These are phyloP conservation scores for Macrotis lagotis DNA, from an alignment of 2,113 vertebrate genomes.

Conservation along the genomic window DNA sequence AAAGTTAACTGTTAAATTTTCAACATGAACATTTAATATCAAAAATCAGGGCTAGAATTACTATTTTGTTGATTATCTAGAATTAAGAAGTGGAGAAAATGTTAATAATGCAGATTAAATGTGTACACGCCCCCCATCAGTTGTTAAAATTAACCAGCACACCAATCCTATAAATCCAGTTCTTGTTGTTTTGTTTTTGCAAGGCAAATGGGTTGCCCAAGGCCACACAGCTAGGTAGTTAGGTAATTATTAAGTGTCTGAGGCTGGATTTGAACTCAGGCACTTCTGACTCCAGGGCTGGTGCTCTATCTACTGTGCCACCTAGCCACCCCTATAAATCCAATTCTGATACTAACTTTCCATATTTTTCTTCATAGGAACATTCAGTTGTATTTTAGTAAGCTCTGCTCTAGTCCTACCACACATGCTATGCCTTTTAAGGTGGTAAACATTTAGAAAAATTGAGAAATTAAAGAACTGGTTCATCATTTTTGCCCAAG, in stretches of 20 bases:
- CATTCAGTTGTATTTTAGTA: not conserved
- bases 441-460: not conserved
- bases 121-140: not conserved
- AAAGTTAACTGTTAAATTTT: not conserved
- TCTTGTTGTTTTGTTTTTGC: too few species aligned
- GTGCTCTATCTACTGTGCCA: too few species aligned
- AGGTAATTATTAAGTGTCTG: too few species aligned
- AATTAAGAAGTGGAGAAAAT: not conserved
- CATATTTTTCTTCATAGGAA: not conserved
- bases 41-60: not conserved
- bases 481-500: not conserved
- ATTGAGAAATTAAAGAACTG: not conserved
- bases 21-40: not conserved
- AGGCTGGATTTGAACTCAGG: too few species aligned
- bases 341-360: not conserved
- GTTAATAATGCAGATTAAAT: not conserved
- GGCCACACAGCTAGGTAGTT: too few species aligned
- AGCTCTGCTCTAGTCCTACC: not conserved
- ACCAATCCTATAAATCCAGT: not conserved
- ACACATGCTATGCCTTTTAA: not conserved
- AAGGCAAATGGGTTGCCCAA: too few species aligned
- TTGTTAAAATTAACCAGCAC: not conserved
- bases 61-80: not conserved
- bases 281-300: too few species aligned
- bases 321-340: not conserved